phyloP scores from a whole-genome alignment of 2,113 vertebrate species.

The Mystacornis crossleyi region DNA sequence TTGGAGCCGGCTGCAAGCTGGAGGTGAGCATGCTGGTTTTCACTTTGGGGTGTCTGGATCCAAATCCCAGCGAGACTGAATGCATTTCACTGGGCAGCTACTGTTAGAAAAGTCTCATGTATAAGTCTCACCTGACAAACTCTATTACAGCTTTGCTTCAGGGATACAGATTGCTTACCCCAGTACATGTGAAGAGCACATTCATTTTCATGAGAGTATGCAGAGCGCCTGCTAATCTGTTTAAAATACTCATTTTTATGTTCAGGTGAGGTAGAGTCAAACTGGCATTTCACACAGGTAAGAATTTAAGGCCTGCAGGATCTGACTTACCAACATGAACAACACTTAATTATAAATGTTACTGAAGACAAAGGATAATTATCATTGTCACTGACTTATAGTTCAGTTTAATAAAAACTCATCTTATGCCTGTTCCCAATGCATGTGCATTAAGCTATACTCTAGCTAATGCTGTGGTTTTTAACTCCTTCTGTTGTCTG shows the following conservation, averaged over 20 bases:
- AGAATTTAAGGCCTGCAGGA: neutral
- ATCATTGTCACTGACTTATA: neutral
- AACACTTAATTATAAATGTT: neutral
- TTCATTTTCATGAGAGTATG: neutral
- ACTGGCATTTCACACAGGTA: neutral
- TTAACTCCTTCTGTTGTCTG: neutral
- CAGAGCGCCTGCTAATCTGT: neutral
- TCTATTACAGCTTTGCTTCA: neutral
- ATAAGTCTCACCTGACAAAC: neutral
- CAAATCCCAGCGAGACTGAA: neutral
- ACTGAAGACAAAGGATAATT: conserved; percentile 8
- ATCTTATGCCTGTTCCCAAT: neutral
- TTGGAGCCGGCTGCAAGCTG: neutral
- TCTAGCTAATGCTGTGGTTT: neutral
- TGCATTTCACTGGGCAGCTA: neutral
- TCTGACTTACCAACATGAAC: neutral
- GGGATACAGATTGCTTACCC: neutral
- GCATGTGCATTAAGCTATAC: neutral
- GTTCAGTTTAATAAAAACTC: neutral
- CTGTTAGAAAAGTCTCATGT: neutral
- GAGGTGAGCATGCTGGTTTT: neutral
- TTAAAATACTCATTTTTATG: neutral
- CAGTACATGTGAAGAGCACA: neutral
- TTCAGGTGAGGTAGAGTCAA: neutral
- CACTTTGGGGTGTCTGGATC: neutral